A percentile compares a stretch with the other conserved stretches of the same genome.
phyloP scores from a whole-genome alignment of 1,140 invertebrate species.

The Drosophila arizonae region DNA sequence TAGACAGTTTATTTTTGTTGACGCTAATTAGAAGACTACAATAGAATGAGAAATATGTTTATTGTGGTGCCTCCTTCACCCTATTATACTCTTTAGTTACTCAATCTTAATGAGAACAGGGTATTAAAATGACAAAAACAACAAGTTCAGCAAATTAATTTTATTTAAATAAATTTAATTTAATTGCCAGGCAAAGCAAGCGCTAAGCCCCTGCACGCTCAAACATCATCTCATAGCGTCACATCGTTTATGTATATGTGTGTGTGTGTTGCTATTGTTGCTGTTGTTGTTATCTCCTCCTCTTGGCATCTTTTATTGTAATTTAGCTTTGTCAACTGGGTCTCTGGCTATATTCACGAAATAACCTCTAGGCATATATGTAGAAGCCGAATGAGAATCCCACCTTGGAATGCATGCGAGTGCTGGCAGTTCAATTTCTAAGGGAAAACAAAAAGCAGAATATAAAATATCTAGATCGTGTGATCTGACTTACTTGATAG shows the following conservation, averaged over 20 bases:
- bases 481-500: too few relatives aligned
- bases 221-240: slow-evolving; percentile 6
- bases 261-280: slow-evolving; percentile 23
- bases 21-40: too few relatives aligned
- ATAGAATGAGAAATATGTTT: too few relatives aligned
- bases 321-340: slow-evolving; percentile 69
- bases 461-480: not conserved
- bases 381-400: slow-evolving; percentile 25
- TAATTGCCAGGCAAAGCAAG: slow-evolving; percentile 72
- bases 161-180: slow-evolving; percentile 81
- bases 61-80: too few relatives aligned
- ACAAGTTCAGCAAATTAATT: slow-evolving; percentile 65
- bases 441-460: not conserved
- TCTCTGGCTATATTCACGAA: slow-evolving; percentile 40
- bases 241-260: not conserved
- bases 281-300: slow-evolving; percentile 25
- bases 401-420: slow-evolving; percentile 38
- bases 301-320: slow-evolving; percentile 55
- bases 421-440: not conserved
- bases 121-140: slow-evolving; percentile 28
- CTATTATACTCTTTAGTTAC: too few relatives aligned
- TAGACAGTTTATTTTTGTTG: too few relatives aligned
- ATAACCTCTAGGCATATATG: slow-evolving; percentile 35
- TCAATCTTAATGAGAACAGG: not conserved
- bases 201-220: slow-evolving; percentile 38